A percentile compares a stretch with the other conserved stretches of the same genome.
Evolutionary conservation across 2,797 vertebrate genomes (phyloP).

Genomic region (Arctocebus calabarensis): DNA sequence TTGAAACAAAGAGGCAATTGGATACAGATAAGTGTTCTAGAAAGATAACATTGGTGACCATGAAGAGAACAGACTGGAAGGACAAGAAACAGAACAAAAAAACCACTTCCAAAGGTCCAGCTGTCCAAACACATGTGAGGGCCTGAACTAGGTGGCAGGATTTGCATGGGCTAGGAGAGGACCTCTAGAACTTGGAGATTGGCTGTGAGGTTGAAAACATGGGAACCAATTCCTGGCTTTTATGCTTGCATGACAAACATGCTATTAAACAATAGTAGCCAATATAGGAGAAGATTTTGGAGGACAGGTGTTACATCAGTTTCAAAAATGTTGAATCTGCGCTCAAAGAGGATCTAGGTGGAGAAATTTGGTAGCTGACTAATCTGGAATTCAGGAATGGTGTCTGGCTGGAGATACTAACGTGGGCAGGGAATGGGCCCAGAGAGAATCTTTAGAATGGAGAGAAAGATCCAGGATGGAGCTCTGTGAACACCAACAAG

Average conservation of each 20-base stretch:
- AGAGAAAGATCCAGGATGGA: neutral
- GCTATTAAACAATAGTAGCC: fast-evolving
- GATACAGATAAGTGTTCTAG: neutral
- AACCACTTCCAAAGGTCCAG: neutral
- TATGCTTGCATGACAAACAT: neutral
- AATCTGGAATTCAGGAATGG: neutral
- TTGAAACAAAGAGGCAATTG: neutral
- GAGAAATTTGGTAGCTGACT: neutral
- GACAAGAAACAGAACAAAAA: neutral
- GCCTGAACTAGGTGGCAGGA: neutral
- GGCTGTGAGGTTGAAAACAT: neutral
- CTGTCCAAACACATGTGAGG: neutral
- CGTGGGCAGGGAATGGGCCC: neutral
- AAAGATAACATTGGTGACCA: neutral
- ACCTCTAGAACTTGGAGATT: neutral
- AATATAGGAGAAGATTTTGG: neutral
- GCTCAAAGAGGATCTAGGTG: too few relatives aligned
- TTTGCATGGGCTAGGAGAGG: too few relatives aligned
- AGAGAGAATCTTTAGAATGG: neutral
- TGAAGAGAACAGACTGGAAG: neutral
- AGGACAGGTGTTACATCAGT: neutral
- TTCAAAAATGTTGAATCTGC: neutral
- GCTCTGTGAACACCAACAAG: neutral
- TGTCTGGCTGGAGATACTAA: neutral
- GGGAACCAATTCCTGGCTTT: neutral